Evolutionary conservation across 2,888 invertebrate genomes (phyloP), one percentile per base, ranked within the genome.

Genomic region (Meliscaeva auricollis): DNA sequence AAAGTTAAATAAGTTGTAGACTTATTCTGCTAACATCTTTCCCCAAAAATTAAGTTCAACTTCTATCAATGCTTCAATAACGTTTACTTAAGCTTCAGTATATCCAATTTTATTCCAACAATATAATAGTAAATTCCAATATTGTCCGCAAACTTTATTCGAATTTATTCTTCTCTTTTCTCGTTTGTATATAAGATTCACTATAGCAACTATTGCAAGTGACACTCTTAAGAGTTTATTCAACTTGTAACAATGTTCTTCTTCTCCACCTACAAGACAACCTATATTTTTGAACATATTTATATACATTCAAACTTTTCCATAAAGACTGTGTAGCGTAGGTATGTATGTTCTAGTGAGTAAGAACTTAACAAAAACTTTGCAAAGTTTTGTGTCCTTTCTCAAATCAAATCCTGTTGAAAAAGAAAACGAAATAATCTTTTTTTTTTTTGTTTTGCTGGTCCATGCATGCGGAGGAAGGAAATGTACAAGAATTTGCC

Each of bases 161-260:
- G 9, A 44, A 15, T 38, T 41, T 60, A 3, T 60, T 44, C 41
- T 38, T 38, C 38, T 38, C 9, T 6, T 38, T 38, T 9, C 9
- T 13, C 11, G 8, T 38, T 13, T 38, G 38, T 13, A 6, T 13
- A 38, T 52, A 48, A 35, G 3, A 26, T 26, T 26, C 26, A 26
- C 26, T 26, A 26, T 80, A n/a, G n/a, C n/a, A n/a, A n/a, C n/a
- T n/a, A 52, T 62, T 74, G 62, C 64, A 64, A 64, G 48, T 70
- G 64, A 81, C 69, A 75, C 69, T 54, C 46, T 48, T 48, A 56
- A 50, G 75, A 64, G 75, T 75, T 64, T 54, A 44, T 46, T 69
- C 41, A 74, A 74, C 69, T 74, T 69, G 54, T 56, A 54, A 56
- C 41, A 32, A 32, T 58, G 17, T 22, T 46, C 30, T 54, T 20